These are phyloP conservation scores for Pterocles burchelli DNA, from an alignment of 2,113 vertebrate genomes.

Conservation along the genomic window DNA sequence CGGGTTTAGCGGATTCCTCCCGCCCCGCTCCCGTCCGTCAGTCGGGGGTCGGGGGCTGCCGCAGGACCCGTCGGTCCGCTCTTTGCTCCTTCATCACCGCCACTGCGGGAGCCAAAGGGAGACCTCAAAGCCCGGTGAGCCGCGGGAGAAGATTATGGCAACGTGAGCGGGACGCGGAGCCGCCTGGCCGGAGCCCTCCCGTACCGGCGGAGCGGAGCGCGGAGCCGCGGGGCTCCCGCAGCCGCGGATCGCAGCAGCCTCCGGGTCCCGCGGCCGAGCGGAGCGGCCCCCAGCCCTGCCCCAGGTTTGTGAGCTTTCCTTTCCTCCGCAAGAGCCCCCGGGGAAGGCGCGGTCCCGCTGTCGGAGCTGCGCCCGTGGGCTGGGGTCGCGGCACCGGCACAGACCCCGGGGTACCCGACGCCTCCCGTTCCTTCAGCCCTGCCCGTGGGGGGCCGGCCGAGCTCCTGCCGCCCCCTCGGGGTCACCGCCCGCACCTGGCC, in stretches of 20 bases:
- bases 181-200: background rate
- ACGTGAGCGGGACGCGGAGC: background rate
- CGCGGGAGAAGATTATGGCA: background rate
- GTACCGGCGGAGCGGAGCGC: background rate
- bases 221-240: background rate
- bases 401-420: background rate
- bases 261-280: background rate
- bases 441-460: background rate
- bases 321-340: background rate
- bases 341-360: background rate
- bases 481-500: background rate
- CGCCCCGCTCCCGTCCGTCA: background rate
- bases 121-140: background rate
- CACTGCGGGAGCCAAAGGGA: background rate
- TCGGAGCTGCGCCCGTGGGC: background rate
- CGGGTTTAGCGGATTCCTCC: background rate
- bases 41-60: background rate
- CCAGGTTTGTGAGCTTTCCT: constrained; percentile 33
- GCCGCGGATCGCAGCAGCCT: background rate
- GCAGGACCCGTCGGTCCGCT: background rate
- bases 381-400: background rate
- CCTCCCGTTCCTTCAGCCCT: too few relatives aligned
- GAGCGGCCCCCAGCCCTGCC: constrained; percentile 18
- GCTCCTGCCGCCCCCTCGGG: background rate
- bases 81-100: background rate